These are phyloP conservation scores for Sorex maritimensis DNA, from an alignment of 2,797 vertebrate species.

Conservation along the genomic window DNA sequence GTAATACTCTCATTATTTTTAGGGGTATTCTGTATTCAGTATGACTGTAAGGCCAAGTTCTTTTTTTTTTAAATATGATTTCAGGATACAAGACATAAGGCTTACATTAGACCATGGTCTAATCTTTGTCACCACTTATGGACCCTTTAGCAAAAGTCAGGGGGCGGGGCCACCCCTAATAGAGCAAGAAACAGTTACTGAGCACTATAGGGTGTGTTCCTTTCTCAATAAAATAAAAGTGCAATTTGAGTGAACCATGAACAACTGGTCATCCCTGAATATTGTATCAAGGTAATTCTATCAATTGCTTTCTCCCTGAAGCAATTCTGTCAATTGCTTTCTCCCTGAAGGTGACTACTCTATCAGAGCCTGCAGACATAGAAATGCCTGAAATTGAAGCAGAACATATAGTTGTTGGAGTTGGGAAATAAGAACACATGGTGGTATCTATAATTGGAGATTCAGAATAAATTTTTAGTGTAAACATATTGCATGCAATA, in stretches of 20 bases:
- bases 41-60: not conserved
- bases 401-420: constrained; percentile 46
- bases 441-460: not conserved
- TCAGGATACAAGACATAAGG: no score
- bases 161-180: no score
- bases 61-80: constrained; percentile 48
- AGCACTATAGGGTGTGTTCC: no score
- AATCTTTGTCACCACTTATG: no score
- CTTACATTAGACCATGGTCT: no score
- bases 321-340: not conserved
- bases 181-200: no score
- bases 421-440: constrained; percentile 45
- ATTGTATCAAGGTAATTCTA: constrained; percentile 27
- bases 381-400: constrained; percentile 32
- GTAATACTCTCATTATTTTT: constrained; percentile 13
- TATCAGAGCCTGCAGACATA: not conserved
- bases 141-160: no score
- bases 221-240: not conserved
- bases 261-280: constrained; percentile 13
- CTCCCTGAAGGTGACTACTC: not conserved
- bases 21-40: constrained; percentile 20
- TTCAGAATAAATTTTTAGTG: constrained; percentile 56
- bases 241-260: constrained; percentile 48
- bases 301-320: not conserved
- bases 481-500: constrained; percentile 38